A percentile compares a stretch with the other conserved stretches of the same genome.
These are phyloP conservation scores for Aegotheles bennettii DNA, from an alignment of 2,113 vertebrate species.

Conservation along the genomic window DNA sequence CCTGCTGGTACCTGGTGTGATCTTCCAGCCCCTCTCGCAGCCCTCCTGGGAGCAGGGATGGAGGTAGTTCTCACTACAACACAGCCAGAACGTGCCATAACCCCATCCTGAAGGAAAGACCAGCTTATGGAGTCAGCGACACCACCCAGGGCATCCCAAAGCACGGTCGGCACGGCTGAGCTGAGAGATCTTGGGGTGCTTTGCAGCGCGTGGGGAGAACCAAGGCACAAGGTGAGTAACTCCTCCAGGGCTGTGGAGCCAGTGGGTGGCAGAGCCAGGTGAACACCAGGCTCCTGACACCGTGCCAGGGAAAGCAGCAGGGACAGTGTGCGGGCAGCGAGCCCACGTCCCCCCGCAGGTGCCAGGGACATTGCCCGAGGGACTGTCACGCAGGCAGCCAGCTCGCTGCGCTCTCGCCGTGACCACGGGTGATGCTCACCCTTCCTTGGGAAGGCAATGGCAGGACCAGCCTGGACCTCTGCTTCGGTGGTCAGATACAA, in stretches of 20 bases:
- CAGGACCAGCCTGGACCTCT: neutral
- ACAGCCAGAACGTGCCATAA: neutral
- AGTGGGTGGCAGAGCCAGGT: neutral
- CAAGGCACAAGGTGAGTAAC: neutral
- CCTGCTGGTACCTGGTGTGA: neutral
- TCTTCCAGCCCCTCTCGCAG: neutral
- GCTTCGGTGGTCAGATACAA: neutral
- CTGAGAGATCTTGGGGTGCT: neutral
- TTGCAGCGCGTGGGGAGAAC: neutral
- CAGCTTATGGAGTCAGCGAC: neutral
- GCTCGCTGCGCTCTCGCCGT: fast-evolving
- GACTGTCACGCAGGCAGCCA: fast-evolving
- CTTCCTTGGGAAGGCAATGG: neutral
- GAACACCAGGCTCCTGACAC: neutral
- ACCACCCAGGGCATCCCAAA: neutral
- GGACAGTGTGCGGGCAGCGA: fast-evolving
- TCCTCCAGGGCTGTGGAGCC: neutral
- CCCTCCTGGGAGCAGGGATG: neutral
- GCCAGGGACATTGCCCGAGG: fast-evolving
- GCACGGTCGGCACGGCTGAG: neutral
- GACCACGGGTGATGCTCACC: fast-evolving
- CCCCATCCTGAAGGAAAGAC: neutral
- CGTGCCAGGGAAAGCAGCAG: neutral
- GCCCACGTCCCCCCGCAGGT: neutral
- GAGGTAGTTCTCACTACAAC: neutral